Percentiles rank a stretch among this genome's conserved stretches.
These are phyloP conservation scores for Microcebus jonahi DNA, from an alignment of 2,113 vertebrate species.

Conservation along the genomic window DNA sequence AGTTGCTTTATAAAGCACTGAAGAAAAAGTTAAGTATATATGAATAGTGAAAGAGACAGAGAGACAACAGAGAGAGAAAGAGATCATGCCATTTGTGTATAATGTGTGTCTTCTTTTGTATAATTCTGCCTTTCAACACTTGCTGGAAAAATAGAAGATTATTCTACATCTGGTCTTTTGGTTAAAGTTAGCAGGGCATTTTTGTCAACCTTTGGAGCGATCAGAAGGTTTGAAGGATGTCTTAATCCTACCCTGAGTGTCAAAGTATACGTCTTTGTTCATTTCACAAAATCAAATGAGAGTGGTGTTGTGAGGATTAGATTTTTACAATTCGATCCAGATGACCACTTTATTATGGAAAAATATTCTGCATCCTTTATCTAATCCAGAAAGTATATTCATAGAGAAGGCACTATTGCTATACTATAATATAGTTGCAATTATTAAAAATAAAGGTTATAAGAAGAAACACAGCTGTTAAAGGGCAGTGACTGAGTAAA, in stretches of 20 bases:
- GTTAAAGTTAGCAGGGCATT: constrained; percentile 57
- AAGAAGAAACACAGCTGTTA: constrained; percentile 71
- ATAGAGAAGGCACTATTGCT: background rate
- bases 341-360: constrained; percentile 81
- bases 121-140: constrained; percentile 47
- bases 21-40: constrained; percentile 37
- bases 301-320: constrained; percentile 79
- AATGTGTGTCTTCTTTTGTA: background rate
- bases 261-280: constrained; percentile 79
- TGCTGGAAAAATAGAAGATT: constrained; percentile 10
- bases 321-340: constrained; percentile 81
- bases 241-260: constrained; percentile 56
- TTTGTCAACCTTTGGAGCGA: constrained; percentile 69
- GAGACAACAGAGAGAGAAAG: background rate
- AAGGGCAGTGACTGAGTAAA: constrained; percentile 21
- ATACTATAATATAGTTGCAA: constrained; percentile 31
- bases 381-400: constrained; percentile 73
- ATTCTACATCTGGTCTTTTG: constrained; percentile 64
- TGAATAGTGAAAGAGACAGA: background rate
- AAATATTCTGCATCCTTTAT: constrained; percentile 65
- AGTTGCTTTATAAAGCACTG: background rate
- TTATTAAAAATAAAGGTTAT: constrained; percentile 66
- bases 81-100: background rate
- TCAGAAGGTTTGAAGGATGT: constrained; percentile 69
- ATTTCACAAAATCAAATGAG: constrained; percentile 77